Percentiles rank a stretch among this genome's conserved stretches.
Conservation (phyloP, 2,888 invertebrate species). For the Limnephilus lunatus region DNA sequence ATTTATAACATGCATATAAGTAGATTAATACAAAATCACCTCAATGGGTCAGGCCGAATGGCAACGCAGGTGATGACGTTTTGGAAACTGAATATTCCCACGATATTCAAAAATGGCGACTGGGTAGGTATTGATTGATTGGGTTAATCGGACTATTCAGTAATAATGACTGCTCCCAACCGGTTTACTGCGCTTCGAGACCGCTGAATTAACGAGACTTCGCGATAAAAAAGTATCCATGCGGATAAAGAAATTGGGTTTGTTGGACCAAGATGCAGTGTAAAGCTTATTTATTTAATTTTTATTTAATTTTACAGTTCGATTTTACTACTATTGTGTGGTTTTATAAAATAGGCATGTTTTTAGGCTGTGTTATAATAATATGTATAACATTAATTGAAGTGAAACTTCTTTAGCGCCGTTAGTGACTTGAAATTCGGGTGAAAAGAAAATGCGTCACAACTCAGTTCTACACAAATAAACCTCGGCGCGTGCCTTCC, state of each 20-base stretch:
- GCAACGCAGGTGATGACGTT: slow-evolving; percentile 26
- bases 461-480: too few relatives aligned
- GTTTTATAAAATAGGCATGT: neutral
- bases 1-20: neutral
- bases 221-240: neutral
- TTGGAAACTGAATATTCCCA: slow-evolving; percentile 40
- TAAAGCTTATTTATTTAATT: neutral
- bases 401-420: too few relatives aligned
- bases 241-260: neutral
- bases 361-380: neutral
- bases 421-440: too few relatives aligned
- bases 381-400: too few relatives aligned
- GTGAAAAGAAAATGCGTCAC: too few relatives aligned
- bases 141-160: slow-evolving; percentile 19
- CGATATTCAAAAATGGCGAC: slow-evolving; percentile 45
- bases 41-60: neutral
- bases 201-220: slow-evolving; percentile 23
- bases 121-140: slow-evolving; percentile 36
- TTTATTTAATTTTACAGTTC: neutral
- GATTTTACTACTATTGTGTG: neutral
- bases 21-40: neutral
- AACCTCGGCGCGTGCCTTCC: too few relatives aligned
- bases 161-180: slow-evolving; percentile 2
- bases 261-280: neutral
- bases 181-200: slow-evolving; percentile 16